These are phyloP conservation scores for Peromyscus aztecus DNA, from an alignment of 2,797 vertebrate species.

Conservation along the genomic window DNA sequence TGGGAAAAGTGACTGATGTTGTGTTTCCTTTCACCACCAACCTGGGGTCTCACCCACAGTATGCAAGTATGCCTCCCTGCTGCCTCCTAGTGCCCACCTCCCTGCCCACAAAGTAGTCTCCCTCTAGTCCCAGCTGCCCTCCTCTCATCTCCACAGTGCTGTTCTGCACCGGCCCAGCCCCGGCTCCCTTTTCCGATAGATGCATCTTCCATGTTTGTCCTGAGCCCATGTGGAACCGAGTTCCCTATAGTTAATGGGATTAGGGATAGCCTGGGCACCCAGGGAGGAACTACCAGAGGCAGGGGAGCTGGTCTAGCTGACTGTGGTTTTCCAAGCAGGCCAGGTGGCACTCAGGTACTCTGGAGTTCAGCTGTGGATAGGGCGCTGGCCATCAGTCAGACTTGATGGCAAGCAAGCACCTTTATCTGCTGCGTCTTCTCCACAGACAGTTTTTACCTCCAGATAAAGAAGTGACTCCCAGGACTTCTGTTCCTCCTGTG, in stretches of 20 bases:
- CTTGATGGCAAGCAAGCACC: neutral
- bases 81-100: accelerated
- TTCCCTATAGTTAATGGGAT: neutral
- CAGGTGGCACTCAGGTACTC: neutral
- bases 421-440: no score
- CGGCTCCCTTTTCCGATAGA: no score
- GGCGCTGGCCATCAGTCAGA: neutral
- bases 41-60: neutral
- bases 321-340: neutral
- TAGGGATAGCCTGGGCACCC: neutral
- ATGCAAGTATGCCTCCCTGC: neutral
- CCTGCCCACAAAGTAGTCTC: neutral
- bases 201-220: neutral
- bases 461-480: neutral
- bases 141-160: accelerated
- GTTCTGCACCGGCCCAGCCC: accelerated
- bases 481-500: accelerated
- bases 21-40: accelerated
- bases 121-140: no score
- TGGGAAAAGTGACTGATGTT: neutral
- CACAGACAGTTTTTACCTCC: neutral
- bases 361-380: neutral
- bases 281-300: neutral
- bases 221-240: neutral
- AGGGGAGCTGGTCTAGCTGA: neutral